phyloP scores from a whole-genome alignment of 2,888 invertebrate species.

The Drosophila parthenogenetica region DNA sequence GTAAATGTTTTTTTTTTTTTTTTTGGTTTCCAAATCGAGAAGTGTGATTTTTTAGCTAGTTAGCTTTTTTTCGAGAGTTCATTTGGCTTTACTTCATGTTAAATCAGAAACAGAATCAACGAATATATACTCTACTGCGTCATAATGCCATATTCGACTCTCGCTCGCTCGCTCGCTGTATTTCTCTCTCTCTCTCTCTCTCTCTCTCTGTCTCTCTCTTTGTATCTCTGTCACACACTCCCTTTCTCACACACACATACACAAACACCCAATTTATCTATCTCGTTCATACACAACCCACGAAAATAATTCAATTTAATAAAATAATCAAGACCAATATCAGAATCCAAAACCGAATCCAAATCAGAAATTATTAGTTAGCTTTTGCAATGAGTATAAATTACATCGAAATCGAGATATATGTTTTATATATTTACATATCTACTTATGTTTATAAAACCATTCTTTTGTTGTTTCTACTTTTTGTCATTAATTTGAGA shows the following conservation, averaged over 20 bases:
- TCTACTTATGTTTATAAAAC: constrained; percentile 19
- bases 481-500: constrained; percentile 14
- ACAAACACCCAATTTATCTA: constrained; percentile 3
- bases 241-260: constrained; percentile 5
- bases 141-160: constrained; percentile 37
- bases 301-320: neutral
- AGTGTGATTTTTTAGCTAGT: neutral
- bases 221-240: constrained; percentile 6
- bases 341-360: neutral
- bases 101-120: constrained; percentile 42
- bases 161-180: constrained; percentile 40
- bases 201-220: neutral
- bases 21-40: no score
- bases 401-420: neutral
- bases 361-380: constrained; percentile 17
- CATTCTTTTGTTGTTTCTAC: neutral
- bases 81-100: constrained; percentile 46
- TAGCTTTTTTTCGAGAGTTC: constrained; percentile 15
- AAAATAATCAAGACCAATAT: neutral
- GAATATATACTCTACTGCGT: constrained; percentile 21
- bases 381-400: neutral
- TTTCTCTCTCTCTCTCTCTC: constrained; percentile 12
- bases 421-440: constrained; percentile 15
- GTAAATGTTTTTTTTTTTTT: no score
- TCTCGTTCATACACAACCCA: constrained; percentile 9